Evolutionary conservation across 2,888 invertebrate genomes (phyloP).

Genomic region (Tipula confusa): DNA sequence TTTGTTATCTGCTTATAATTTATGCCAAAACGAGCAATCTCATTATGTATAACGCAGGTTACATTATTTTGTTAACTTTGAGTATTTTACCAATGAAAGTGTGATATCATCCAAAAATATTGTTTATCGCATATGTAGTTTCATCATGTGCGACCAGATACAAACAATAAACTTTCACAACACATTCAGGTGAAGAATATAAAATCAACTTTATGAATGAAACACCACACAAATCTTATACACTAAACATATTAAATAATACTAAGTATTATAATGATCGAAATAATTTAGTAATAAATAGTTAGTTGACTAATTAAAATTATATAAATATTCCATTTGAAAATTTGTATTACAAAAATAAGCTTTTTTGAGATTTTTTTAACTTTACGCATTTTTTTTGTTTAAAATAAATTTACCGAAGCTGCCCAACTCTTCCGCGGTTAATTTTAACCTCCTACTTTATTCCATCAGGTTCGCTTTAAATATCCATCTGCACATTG

Average conservation of each 20-base stretch:
- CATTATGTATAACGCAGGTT: background rate
- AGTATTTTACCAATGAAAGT: background rate
- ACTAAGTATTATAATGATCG: background rate
- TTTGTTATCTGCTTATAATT: too few species aligned
- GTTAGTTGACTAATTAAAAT: too few species aligned
- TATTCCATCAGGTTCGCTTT: too few species aligned
- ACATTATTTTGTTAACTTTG: background rate
- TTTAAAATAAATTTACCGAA: too few species aligned
- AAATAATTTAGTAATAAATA: background rate
- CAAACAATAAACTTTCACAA: background rate
- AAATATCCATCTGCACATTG: too few species aligned
- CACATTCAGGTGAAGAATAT: background rate
- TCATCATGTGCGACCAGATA: background rate
- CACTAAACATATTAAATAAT: background rate
- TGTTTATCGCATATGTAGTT: background rate
- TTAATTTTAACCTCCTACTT: too few species aligned
- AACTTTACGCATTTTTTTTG: too few species aligned
- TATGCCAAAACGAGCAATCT: too few species aligned
- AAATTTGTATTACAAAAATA: too few species aligned
- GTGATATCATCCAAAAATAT: background rate
- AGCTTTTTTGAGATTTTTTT: too few species aligned
- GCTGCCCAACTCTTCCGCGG: too few species aligned
- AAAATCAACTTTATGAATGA: background rate
- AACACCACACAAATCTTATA: background rate
- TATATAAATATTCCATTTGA: too few species aligned